Evolutionary conservation across 2,888 invertebrate genomes (phyloP), one percentile per base, ranked within the genome.

Genomic region (Achlya flavicornis): DNA sequence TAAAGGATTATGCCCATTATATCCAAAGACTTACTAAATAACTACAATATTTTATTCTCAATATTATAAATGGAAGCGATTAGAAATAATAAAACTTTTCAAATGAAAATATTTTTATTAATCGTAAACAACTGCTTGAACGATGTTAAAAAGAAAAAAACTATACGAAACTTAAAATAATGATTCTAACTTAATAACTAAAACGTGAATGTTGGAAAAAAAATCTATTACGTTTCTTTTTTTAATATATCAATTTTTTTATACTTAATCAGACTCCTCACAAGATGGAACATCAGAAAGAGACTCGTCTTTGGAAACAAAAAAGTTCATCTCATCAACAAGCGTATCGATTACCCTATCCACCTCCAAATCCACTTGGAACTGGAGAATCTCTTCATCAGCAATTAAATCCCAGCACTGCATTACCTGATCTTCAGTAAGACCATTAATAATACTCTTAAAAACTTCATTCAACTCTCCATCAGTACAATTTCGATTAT

Each of bases 281-380:
- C 69, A 73, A 26, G 73, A 73, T 0, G 72, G 72, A 8, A 75
- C 57, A 58, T 77, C 74, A 3, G 74, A 74, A 60, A 74, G 71
- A 2, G 59, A 38, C 10, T 48, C 63, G 5, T 33, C 35, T 3
- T 4, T 48, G 0, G 62, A 10, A 59, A n/a, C 16, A 7, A 14
- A 35, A 1, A 3, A 1, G 0, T 16, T 4, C 7, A 10, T 7
- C 10, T 16, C 4, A 4, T 64, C 58, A 61, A 67, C 57, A 26
- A 80, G 48, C 4, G 35, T 57, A 38, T 81, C 81, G 0, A 77
- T 46, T 0, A 74, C n/a, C 32, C 59, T 19, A 61, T 81, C 81
- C 0, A 79, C 62, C 38, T 71, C 65, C 10, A 64, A 67, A 46
- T 81, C 80, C 11, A 53, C 53, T 53, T 53, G 53, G 8, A 53